These are phyloP conservation scores for Rhynchonema sp. DNA, from an alignment of 2,888 invertebrate species.

Conservation along the genomic window DNA sequence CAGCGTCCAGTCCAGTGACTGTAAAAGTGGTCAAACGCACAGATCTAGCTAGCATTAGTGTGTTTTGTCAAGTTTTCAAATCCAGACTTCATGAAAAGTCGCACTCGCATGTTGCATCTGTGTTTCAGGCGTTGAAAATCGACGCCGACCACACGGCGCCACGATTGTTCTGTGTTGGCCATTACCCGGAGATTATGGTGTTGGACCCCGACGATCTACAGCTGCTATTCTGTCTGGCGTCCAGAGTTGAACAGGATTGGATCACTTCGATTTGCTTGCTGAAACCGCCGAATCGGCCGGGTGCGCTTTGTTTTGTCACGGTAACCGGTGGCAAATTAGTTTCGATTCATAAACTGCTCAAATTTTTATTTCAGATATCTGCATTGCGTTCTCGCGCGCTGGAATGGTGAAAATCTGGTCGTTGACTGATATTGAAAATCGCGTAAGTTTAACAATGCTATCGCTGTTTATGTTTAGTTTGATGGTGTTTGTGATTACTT, in stretches of 20 bases:
- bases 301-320: too few relatives aligned
- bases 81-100: too few relatives aligned
- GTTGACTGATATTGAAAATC: slow-evolving; percentile 18
- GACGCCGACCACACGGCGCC: slow-evolving; percentile 8
- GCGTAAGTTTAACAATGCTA: neutral
- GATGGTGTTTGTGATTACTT: neutral
- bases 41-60: too few relatives aligned
- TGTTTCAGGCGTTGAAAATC: slow-evolving; percentile 5
- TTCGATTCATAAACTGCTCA: too few relatives aligned
- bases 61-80: too few relatives aligned
- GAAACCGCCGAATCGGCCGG: slow-evolving; percentile 21
- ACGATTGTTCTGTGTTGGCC: slow-evolving; percentile 84
- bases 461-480: neutral
- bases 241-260: slow-evolving; percentile 93
- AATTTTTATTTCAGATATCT: slow-evolving; percentile 14
- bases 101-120: neutral
- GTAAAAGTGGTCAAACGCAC: too few relatives aligned
- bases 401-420: slow-evolving; percentile 28
- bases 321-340: too few relatives aligned
- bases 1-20: neutral
- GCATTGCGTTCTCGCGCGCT: slow-evolving; percentile 22
- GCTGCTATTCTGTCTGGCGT: slow-evolving; percentile 65
- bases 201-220: slow-evolving; percentile 91
- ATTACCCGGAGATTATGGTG: slow-evolving; percentile 87
- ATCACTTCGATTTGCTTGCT: slow-evolving; percentile 79